These are phyloP conservation scores for Leucophenga varia DNA, from an alignment of 1,140 invertebrate genomes.

Conservation along the genomic window DNA sequence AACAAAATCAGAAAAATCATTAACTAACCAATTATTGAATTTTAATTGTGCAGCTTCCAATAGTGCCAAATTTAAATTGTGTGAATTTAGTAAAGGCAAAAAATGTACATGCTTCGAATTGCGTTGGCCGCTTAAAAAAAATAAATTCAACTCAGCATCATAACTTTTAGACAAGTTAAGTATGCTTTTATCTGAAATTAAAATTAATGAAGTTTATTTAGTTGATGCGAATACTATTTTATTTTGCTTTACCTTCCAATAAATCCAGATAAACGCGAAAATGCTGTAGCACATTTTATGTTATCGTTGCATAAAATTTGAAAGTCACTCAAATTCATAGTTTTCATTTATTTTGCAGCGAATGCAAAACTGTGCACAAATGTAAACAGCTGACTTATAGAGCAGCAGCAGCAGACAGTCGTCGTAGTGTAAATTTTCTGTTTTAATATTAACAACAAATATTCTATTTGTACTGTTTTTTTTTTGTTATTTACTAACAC, in stretches of 20 bases:
- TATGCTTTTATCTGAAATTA: constrained; percentile 16
- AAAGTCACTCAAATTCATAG: constrained; percentile 9
- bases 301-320: constrained; percentile 9
- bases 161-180: constrained; percentile 10
- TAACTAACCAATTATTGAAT: constrained; percentile 9
- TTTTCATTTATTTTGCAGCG: no score
- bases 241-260: constrained; percentile 18
- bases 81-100: constrained; percentile 23
- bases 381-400: no score
- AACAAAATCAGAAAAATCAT: neutral
- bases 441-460: no score
- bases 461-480: no score
- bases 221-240: neutral
- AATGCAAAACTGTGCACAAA: neutral
- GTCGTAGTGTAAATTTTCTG: no score
- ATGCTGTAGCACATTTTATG: constrained; percentile 21
- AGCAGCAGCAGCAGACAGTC: no score
- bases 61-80: constrained; percentile 23
- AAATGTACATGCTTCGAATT: constrained; percentile 7
- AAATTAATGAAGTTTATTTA: neutral
- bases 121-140: constrained; percentile 26
- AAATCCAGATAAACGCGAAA: constrained; percentile 29
- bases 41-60: constrained; percentile 22
- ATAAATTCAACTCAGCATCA: constrained; percentile 17
- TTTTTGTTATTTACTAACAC: no score